Base-by-base conservation (phyloP, 2,113 vertebrate genomes). In the Percopsis transmontana region DNA sequence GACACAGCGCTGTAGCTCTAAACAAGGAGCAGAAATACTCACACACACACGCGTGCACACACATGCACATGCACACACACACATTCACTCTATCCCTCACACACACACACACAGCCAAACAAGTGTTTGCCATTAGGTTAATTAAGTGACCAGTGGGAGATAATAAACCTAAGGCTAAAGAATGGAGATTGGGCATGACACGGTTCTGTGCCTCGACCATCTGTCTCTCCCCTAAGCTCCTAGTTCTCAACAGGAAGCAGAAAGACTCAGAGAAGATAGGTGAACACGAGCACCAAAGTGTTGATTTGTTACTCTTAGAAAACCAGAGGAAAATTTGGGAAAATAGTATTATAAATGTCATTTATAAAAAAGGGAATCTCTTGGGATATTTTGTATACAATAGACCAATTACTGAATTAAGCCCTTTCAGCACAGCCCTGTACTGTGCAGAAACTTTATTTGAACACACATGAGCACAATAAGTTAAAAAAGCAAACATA, bases 61-160 rank as follows among this genome's bases (percentile, higher is more conserved):
- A 33, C 24, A 21, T 18, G 9, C 18, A 19, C 48, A 19, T 11
- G 19, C 18, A 48, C 16, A n/a, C 14, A 2, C 18, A 20, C 5
- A 8, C 48, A 20, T 1, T 10, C 48, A 8, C 48, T 6, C 48
- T 10, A 3, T 19, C 48, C 63, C 69, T 44, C 48, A 57, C 33
- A 12, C 54, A 13, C 16, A 44, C 61, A 65, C 42, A 53, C 72
- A 58, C 38, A 59, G 54, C 63, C 54, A 40, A 18, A 27, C 23
- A 76, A 76, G 57, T 67, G 68, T 62, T 69, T 15, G 70, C 63
- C 89, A 89, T 90, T 89, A 89, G 89, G 83, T 81, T 88, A 90
- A 91, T 90, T 71, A 60, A 66, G 38, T 60, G 84, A 80, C 70
- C 66, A 80, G 72, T 73, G 56, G 72, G 61, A 56, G 82, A 45